Percentiles rank a stretch among this genome's conserved stretches.
phyloP scores from a whole-genome alignment of 2,797 vertebrate species.

The Mormyrops boulengeri region DNA sequence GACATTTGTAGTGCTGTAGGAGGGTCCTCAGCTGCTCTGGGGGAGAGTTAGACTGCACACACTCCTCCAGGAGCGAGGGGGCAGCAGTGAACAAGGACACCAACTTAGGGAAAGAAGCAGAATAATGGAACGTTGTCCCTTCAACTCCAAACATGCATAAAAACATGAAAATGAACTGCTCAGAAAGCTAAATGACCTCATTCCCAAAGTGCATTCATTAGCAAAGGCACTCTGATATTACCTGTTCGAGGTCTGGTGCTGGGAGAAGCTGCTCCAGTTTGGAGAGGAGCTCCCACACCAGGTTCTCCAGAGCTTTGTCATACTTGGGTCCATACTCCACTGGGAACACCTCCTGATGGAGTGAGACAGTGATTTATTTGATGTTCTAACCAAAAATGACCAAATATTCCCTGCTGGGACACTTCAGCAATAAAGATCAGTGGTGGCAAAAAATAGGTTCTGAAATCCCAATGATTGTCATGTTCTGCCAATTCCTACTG shows the following conservation, averaged over 20 bases:
- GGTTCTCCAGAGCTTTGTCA: slow-evolving; percentile 46
- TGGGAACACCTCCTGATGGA: slow-evolving; percentile 47
- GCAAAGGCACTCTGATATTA: slow-evolving; percentile 23
- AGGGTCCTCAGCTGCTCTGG: slow-evolving; percentile 15
- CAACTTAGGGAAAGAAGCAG: slow-evolving; percentile 25
- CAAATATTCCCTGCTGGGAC: background rate
- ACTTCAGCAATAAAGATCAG: background rate
- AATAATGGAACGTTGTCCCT: background rate
- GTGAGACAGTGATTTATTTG: background rate
- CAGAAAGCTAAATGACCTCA: background rate
- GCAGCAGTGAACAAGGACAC: slow-evolving; percentile 22
- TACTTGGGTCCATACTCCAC: slow-evolving; percentile 56
- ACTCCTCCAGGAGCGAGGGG: slow-evolving; percentile 26
- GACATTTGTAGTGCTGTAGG: slow-evolving; percentile 19
- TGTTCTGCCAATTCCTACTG: background rate
- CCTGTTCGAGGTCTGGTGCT: slow-evolving; percentile 55
- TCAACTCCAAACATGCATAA: background rate
- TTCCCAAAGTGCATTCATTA: background rate
- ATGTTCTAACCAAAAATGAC: background rate
- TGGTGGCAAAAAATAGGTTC: background rate
- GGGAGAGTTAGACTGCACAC: slow-evolving; percentile 31
- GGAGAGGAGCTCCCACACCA: slow-evolving; percentile 58
- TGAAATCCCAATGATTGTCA: background rate
- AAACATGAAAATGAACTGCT: background rate
- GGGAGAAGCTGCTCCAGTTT: slow-evolving; percentile 66